Base-by-base conservation (phyloP, 2,113 vertebrate genomes). In the Kryptolebias marmoratus region DNA sequence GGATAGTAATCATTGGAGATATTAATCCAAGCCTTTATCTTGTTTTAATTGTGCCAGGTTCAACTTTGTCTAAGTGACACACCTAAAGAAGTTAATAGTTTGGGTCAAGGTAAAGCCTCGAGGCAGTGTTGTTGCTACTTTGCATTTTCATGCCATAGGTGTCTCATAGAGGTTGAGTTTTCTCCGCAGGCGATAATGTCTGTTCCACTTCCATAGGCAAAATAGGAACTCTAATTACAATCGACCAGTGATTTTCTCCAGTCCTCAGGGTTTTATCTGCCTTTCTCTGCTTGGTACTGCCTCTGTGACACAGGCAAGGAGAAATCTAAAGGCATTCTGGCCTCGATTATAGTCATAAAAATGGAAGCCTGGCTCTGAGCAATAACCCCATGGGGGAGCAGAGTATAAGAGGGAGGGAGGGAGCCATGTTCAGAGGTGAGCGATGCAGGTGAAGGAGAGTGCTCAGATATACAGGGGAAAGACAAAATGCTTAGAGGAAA, bases 271-370 rank as follows among this genome's bases (percentile, higher is more conserved):
- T 72, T 77, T 91, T 87, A 90, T 90, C 85, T 86, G 63, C 88
- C 61, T 80, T 84, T 66, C 61, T 77, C 66, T 80, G 59, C 86
- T 59, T n/a, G 4, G 44, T 54, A 67, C 73, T 72, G 79, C 86
- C 11, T 57, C 71, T 74, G 68, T 87, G 85, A 89, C 88, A 87
- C 78, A 82, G 60, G 74, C 80, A 77, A 85, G 83, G 89, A 88
- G 84, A 90, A 91, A 89, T 88, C 75, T 82, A 77, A 66, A 88
- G 81, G 79, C 87, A 88, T 90, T 90, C 81, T 88, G 84, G 79
- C 88, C 87, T 90, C 72, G 77, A 89, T 91, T 87, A 89, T 86
- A 85, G 85, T 83, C 81, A 87, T 88, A 85, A 91, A 90, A 91
- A 90, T 81, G 87, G 80, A 89, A 87, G 84, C 85, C 42, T 14